A percentile compares a stretch with the other conserved stretches of the same genome.
These are phyloP conservation scores for Glyphotaelius pellucidus DNA, from an alignment of 2,888 invertebrate genomes.

Conservation along the genomic window DNA sequence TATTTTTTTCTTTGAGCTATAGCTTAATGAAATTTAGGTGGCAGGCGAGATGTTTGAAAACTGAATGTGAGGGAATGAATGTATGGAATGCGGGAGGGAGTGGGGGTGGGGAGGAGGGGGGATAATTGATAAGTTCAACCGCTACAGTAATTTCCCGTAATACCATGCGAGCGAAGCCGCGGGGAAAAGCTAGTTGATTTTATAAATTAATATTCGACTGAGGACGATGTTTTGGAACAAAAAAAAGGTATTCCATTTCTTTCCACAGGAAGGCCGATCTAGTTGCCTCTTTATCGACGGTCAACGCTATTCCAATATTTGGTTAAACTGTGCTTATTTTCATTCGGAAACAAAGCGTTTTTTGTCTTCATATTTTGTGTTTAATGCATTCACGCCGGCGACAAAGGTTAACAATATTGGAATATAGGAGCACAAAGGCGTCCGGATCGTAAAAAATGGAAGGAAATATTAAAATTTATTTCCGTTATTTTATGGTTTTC, in stretches of 20 bases:
- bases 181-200: too few relatives aligned
- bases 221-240: too few relatives aligned
- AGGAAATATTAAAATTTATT: background rate
- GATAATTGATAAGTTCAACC: too few relatives aligned
- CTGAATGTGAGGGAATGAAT: too few relatives aligned
- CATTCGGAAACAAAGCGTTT: background rate
- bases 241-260: background rate
- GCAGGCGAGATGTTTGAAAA: too few relatives aligned
- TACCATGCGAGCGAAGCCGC: too few relatives aligned
- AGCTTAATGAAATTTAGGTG: too few relatives aligned
- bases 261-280: background rate
- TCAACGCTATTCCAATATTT: background rate
- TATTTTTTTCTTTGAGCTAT: too few relatives aligned
- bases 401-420: constrained; percentile 2
- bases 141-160: too few relatives aligned
- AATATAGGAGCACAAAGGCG: background rate
- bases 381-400: background rate
- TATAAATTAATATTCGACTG: too few relatives aligned
- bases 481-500: background rate
- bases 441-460: background rate
- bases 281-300: background rate
- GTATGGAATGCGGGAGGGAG: too few relatives aligned
- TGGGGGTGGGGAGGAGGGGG: too few relatives aligned
- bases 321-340: background rate
- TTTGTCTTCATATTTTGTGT: background rate